These are phyloP conservation scores for Collichthys lucidus DNA, from an alignment of 2,113 vertebrate species.

Conservation along the genomic window DNA sequence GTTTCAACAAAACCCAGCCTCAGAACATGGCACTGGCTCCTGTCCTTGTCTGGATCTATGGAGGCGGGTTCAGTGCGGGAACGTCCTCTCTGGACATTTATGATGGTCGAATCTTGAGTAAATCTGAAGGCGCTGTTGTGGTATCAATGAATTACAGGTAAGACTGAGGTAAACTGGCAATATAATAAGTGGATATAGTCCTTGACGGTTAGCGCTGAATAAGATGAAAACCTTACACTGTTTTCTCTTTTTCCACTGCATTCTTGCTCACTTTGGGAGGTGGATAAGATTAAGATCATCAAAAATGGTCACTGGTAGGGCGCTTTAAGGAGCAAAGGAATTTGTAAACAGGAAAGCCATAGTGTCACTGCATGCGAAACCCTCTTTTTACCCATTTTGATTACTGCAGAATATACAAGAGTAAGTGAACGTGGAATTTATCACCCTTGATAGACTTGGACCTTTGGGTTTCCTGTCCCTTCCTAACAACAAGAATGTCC, in stretches of 20 bases:
- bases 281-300: neutral
- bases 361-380: neutral
- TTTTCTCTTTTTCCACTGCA: neutral
- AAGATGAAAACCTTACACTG: neutral
- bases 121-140: slow-evolving; percentile 88
- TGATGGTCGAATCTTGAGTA: slow-evolving; percentile 89
- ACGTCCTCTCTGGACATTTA: slow-evolving; percentile 89
- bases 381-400: neutral
- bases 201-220: too few species aligned
- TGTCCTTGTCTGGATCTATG: slow-evolving; percentile 95
- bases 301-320: neutral
- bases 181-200: neutral
- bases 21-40: slow-evolving; percentile 61
- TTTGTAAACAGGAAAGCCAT: neutral
- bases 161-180: neutral
- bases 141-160: slow-evolving; percentile 93
- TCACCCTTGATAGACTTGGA: slow-evolving; percentile 86
- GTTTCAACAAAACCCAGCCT: slow-evolving; percentile 65
- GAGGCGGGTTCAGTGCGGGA: slow-evolving; percentile 87
- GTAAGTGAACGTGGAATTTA: neutral
- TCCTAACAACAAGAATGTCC: slow-evolving; percentile 85
- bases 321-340: neutral
- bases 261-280: neutral
- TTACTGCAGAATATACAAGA: neutral
- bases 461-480: slow-evolving; percentile 90